These are phyloP conservation scores for Ceriagrion tenellum DNA, from an alignment of 2,888 invertebrate genomes.

Conservation along the genomic window DNA sequence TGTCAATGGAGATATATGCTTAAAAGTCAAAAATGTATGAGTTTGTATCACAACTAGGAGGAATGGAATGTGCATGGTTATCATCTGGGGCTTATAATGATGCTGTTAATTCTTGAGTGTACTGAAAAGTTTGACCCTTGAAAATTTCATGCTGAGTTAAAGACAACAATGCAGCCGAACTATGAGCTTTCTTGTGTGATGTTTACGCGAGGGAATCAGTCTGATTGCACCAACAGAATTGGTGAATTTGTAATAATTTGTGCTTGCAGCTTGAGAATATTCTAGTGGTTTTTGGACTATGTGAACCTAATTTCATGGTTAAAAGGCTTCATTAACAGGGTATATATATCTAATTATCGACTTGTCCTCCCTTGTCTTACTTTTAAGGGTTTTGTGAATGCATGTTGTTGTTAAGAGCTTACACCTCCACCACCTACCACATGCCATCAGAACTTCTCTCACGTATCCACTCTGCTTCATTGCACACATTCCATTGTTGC, in stretches of 20 bases:
- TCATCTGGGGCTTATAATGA: background rate
- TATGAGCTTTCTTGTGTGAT: background rate
- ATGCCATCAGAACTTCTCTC: background rate
- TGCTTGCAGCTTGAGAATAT: background rate
- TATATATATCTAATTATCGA: background rate
- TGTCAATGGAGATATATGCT: background rate
- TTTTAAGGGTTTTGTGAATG: background rate
- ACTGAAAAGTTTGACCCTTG: background rate
- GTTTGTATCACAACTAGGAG: background rate
- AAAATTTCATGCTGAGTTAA: background rate
- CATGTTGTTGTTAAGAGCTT: background rate
- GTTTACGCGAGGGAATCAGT: background rate
- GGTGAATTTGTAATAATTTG: background rate
- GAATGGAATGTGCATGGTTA: background rate
- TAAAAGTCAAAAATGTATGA: background rate
- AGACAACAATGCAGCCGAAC: background rate
- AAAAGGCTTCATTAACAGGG: background rate
- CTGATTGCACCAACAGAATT: background rate
- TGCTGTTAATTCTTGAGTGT: background rate
- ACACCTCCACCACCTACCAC: background rate
- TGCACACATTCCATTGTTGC: background rate
- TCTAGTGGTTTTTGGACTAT: background rate
- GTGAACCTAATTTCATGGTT: background rate
- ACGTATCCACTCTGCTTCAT: background rate
- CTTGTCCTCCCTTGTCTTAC: background rate